Conservation (phyloP, 2,797 vertebrate species). For the Coreius guichenoti region DNA sequence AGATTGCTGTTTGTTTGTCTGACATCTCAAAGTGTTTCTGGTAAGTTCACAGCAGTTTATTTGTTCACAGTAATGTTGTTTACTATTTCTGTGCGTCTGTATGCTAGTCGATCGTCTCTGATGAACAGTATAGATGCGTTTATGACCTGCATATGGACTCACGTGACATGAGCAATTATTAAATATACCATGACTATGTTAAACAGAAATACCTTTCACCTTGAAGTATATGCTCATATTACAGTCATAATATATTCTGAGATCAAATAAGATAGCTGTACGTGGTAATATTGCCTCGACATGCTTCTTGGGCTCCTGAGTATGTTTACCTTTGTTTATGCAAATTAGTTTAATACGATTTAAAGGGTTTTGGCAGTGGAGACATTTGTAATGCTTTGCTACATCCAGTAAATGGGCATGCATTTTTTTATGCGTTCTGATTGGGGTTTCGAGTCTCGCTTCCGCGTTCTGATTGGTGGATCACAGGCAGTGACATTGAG, state of each 20-base stretch:
- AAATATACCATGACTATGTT: neutral
- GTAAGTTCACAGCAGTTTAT: conserved; percentile 22
- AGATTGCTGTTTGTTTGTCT: conserved; percentile 9
- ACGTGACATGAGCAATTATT: conserved; percentile 12
- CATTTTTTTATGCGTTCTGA: neutral
- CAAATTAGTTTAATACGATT: neutral
- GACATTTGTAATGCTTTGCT: neutral
- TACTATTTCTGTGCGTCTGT: neutral
- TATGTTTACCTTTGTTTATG: neutral
- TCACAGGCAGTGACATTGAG: conserved; percentile 31
- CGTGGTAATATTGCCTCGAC: neutral
- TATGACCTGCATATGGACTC: conserved; percentile 7
- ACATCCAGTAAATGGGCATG: neutral
- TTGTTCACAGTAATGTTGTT: neutral
- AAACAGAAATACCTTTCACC: conserved; percentile 27
- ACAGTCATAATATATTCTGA: neutral
- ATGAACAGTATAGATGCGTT: neutral
- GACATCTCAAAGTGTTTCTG: conserved; percentile 4
- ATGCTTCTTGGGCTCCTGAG: too few relatives aligned
- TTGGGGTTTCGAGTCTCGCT: conserved; percentile 18
- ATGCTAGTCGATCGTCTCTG: neutral
- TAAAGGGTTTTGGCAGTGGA: neutral
- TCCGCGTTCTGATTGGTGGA: conserved; percentile 32
- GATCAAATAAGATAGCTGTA: neutral
- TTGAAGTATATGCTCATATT: conserved; percentile 20